Base-by-base conservation (phyloP, 2,113 vertebrate species). In the Takifugu bimaculatus region DNA sequence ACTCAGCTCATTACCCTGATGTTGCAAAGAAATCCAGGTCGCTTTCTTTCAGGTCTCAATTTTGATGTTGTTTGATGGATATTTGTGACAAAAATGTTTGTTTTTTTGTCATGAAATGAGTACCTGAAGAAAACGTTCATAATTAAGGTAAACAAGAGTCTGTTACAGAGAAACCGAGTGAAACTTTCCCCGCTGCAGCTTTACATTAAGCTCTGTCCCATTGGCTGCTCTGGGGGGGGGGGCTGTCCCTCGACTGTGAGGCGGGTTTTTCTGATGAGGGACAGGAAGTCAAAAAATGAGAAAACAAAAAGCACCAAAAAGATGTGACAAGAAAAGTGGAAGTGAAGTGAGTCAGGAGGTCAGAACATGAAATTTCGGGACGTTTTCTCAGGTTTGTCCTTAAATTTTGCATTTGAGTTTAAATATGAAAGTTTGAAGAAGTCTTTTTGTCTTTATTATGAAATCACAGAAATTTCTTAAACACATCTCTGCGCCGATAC, bases 121-220 rank as follows among this genome's bases (percentile, higher is more conserved):
- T 11, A 4, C 11, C 35, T 10, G 11, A 39, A 4, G 35, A 39
- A 39, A 10, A 39, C 2, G 14, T 15, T 45, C 42, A 44, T 10
- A 12, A 6, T 49, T 13, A 2, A n/a, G 6, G 47, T 28, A 29
- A 68, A 50, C 2, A 4, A n/a, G 45, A 43, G 45, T 15, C 5
- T 0, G 25, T 59, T 74, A 71, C 77, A 70, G 3, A 52, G 70
- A 63, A 67, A 70, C 59, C 29, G 2, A 3, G 27, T n/a, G 14
- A 62, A 57, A 80, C 48, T 72, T 77, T 50, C 71, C 76, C 13
- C 9, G 35, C 25, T 10, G 9, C 27, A 4, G 20, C 4, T 4
- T 4, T 42, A 20, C 20, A 10, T 39, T 57, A 29, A 48, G 0
- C 0, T 7, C n/a, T 4, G 44, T 20, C 20, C 20, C 20, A 82